These are phyloP conservation scores for Timandra comae DNA, from an alignment of 2,888 invertebrate species.

Conservation along the genomic window DNA sequence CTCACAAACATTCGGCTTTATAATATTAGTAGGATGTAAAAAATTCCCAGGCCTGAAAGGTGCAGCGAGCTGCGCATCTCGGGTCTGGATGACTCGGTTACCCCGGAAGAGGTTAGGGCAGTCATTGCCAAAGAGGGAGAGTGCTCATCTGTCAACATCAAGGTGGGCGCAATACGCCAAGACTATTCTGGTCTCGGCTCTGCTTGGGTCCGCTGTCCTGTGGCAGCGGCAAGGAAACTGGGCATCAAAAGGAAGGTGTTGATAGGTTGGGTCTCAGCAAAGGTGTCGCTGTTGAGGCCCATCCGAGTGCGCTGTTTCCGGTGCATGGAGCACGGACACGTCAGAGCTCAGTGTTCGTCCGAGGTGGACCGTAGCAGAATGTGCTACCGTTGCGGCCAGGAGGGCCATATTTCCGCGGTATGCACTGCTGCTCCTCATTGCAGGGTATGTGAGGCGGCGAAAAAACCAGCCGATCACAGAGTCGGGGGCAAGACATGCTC, in stretches of 20 bases:
- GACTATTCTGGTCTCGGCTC: not conserved
- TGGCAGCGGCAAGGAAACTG: slow-evolving; percentile 1
- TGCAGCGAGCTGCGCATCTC: too few species aligned
- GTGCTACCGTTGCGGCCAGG: slow-evolving; percentile 11
- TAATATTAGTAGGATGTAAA: too few species aligned
- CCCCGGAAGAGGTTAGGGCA: slow-evolving; percentile 6
- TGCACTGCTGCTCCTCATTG: slow-evolving; percentile 1
- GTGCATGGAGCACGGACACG: slow-evolving; percentile 15
- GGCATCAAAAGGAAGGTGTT: slow-evolving; percentile 2
- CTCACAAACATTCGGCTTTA: too few species aligned
- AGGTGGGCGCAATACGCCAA: slow-evolving; percentile 2
- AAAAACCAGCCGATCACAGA: too few species aligned
- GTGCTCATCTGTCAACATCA: slow-evolving; percentile 1
- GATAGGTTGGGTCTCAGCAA: slow-evolving; percentile 14
- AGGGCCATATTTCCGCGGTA: not conserved
- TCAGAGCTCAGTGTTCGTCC: slow-evolving; percentile 4
- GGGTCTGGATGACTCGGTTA: too few species aligned
- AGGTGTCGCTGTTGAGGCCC: slow-evolving; percentile 5
- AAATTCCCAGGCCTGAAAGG: too few species aligned
- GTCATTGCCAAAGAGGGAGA: slow-evolving; percentile 8
- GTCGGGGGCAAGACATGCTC: slow-evolving; percentile 2
- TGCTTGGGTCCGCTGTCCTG: slow-evolving; percentile 4
- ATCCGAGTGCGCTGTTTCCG: slow-evolving; percentile 14
- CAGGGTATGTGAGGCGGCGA: too few species aligned
- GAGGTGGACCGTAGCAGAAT: slow-evolving; percentile 5